A percentile compares a stretch with the other conserved stretches of the same genome.
These are phyloP conservation scores for Loriculus beryllinus DNA, from an alignment of 2,797 vertebrate genomes.

Conservation along the genomic window DNA sequence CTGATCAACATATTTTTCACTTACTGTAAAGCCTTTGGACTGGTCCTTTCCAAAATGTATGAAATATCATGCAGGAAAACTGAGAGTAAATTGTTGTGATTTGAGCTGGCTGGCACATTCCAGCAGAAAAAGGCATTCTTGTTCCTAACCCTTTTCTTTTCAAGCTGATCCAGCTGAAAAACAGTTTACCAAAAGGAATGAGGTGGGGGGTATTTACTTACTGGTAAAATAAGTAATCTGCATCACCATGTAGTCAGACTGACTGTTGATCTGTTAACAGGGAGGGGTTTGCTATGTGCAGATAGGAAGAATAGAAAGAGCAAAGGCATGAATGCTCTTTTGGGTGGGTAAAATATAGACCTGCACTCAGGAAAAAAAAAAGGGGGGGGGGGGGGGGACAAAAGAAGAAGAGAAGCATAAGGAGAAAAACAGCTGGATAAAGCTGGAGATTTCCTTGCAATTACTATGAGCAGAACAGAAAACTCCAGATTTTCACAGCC, in stretches of 20 bases:
- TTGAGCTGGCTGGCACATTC: background rate
- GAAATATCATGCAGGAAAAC: background rate
- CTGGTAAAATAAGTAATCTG: background rate
- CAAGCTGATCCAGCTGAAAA: background rate
- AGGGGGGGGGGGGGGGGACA: too few relatives aligned
- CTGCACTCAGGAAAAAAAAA: background rate
- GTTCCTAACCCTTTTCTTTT: background rate
- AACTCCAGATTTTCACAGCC: background rate
- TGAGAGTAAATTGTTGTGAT: background rate
- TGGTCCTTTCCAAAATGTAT: background rate
- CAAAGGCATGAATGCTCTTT: background rate
- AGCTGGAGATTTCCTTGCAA: background rate
- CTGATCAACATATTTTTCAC: slow-evolving; percentile 5
- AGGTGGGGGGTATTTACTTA: background rate
- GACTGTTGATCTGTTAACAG: background rate
- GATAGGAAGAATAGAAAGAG: background rate
- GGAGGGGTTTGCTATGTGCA: background rate
- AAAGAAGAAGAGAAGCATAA: background rate
- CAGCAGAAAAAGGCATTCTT: background rate
- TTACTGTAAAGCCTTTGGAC: background rate
- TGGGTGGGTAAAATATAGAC: background rate
- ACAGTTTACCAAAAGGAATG: background rate
- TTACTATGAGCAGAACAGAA: background rate
- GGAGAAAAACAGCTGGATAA: background rate
- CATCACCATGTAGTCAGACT: background rate